phyloP scores from a whole-genome alignment of 2,888 invertebrate species.

The Phaedon cochleariae region DNA sequence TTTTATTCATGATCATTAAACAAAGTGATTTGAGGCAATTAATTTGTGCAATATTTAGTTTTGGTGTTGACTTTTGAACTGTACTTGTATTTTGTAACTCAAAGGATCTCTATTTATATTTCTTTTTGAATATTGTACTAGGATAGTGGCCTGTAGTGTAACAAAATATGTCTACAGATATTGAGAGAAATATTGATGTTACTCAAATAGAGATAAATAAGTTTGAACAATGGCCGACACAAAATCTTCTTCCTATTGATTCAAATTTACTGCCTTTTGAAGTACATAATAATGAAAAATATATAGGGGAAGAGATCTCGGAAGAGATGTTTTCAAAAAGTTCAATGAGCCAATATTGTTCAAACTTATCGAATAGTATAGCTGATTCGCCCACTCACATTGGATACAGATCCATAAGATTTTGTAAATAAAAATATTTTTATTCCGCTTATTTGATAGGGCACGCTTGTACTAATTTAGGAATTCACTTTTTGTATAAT shows the following conservation, averaged over 20 bases:
- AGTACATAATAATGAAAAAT: too few species aligned
- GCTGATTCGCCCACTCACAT: slow-evolving; percentile 53
- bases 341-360: background rate
- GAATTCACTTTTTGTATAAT: slow-evolving; percentile 45
- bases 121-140: slow-evolving; percentile 38
- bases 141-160: slow-evolving; percentile 39
- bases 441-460: slow-evolving; percentile 41
- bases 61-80: slow-evolving; percentile 30
- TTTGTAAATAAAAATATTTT: slow-evolving; percentile 37
- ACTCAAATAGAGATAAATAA: background rate
- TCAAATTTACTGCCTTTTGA: too few species aligned
- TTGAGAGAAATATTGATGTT: slow-evolving; percentile 27
- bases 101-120: slow-evolving; percentile 48
- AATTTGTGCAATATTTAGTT: slow-evolving; percentile 41
- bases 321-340: background rate
- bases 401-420: slow-evolving; percentile 46
- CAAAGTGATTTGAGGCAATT: slow-evolving; percentile 36
- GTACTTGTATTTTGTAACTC: slow-evolving; percentile 35
- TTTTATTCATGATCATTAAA: slow-evolving; percentile 9
- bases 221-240: background rate
- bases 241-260: background rate
- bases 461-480: slow-evolving; percentile 58
- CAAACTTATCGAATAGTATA: slow-evolving; percentile 3
- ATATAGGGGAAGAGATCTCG: background rate
- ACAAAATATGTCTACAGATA: slow-evolving; percentile 32